Evolutionary conservation across 2,797 vertebrate species (phyloP).

Genomic region (Brachyalestes nurse): DNA sequence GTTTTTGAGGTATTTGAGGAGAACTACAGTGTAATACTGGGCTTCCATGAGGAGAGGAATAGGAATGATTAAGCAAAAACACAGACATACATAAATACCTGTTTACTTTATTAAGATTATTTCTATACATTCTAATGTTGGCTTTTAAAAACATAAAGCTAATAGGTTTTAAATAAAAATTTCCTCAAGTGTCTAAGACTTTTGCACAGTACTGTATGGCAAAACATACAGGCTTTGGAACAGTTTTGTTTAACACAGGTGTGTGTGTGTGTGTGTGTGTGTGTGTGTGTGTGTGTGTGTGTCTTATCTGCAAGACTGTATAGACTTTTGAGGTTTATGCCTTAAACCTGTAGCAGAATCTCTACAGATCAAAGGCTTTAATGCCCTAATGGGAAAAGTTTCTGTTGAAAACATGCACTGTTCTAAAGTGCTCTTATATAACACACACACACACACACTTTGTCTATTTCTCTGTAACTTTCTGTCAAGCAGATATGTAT

Average conservation of each 20-base stretch:
- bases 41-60: too few relatives aligned
- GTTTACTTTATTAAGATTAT: too few relatives aligned
- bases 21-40: too few relatives aligned
- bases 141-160: too few relatives aligned
- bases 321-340: conserved; percentile 18
- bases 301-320: conserved; percentile 28
- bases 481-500: neutral
- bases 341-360: conserved; percentile 46
- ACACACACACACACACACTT: conserved; percentile 30
- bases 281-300: conserved; percentile 9
- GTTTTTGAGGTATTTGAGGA: too few relatives aligned
- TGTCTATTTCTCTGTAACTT: neutral
- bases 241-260: neutral
- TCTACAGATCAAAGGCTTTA: conserved; percentile 53
- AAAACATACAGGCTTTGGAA: too few relatives aligned
- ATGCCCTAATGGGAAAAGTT: conserved; percentile 50
- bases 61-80: too few relatives aligned
- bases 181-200: too few relatives aligned
- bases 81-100: too few relatives aligned
- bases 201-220: too few relatives aligned
- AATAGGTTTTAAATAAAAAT: too few relatives aligned
- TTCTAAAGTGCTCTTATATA: conserved; percentile 36
- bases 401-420: conserved; percentile 45
- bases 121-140: too few relatives aligned
- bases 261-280: neutral